Evolutionary conservation across 2,113 vertebrate species (phyloP).

Genomic region (Grantiella picta): DNA sequence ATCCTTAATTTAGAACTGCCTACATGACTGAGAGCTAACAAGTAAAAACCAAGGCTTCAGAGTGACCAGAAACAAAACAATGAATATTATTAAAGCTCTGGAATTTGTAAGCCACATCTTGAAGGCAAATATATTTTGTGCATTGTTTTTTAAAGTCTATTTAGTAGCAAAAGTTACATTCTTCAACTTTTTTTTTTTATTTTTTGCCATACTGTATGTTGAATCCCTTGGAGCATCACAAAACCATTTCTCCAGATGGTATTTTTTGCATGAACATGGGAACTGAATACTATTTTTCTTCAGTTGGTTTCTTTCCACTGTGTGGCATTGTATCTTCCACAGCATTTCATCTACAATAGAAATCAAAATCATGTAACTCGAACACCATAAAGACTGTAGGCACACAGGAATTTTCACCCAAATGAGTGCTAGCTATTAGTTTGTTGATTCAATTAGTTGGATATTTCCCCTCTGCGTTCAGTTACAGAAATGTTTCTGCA

Average conservation of each 20-base stretch:
- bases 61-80: background rate
- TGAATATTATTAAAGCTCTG: background rate
- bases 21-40: background rate
- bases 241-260: slow-evolving; percentile 15
- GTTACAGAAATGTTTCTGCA: background rate
- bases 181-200: background rate
- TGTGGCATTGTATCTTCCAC: slow-evolving; percentile 47
- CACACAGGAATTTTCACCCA: background rate
- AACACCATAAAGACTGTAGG: background rate
- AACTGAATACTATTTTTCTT: slow-evolving; percentile 19
- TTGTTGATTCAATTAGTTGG: background rate
- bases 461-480: background rate
- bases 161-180: background rate
- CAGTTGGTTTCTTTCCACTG: slow-evolving; percentile 42
- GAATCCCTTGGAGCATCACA: background rate
- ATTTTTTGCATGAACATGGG: slow-evolving; percentile 41
- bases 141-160: background rate
- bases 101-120: background rate
- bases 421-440: background rate
- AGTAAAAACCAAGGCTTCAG: background rate
- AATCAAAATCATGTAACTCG: background rate
- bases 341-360: slow-evolving; percentile 49
- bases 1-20: background rate
- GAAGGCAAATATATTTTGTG: background rate
- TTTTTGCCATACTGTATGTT: background rate